A percentile compares a stretch with the other conserved stretches of the same genome.
Evolutionary conservation across 1,140 invertebrate species (phyloP).

Genomic region (Glossosoma conforme): DNA sequence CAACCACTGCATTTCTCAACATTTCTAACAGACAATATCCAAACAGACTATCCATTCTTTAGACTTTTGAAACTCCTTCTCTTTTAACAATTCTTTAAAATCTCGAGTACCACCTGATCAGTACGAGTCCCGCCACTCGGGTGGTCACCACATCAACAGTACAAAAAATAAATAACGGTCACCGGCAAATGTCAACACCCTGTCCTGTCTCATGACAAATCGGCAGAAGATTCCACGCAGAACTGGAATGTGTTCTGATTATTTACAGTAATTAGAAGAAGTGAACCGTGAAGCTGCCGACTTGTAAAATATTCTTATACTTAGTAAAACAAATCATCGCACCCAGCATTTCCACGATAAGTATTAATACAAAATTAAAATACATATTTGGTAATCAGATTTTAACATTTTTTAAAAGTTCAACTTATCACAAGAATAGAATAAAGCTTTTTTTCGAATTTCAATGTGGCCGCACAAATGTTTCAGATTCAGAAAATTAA

Average conservation of each 20-base stretch:
- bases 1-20: constrained; percentile 28
- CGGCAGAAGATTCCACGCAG: constrained; percentile 16
- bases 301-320: not conserved
- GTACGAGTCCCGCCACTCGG: not conserved
- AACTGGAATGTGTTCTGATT: constrained; percentile 20
- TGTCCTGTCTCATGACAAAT: not conserved
- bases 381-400: constrained; percentile 21
- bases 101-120: not conserved
- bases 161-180: constrained; percentile 9
- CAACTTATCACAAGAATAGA: constrained; percentile 14
- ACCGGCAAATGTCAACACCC: constrained; percentile 3
- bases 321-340: constrained; percentile 1
- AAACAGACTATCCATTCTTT: constrained; percentile 12
- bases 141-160: constrained; percentile 4
- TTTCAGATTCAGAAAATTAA: no score
- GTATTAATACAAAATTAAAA: constrained; percentile 16
- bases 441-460: no score
- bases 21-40: constrained; percentile 23
- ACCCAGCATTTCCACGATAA: constrained; percentile 2
- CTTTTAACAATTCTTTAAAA: not conserved
- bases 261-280: constrained; percentile 15
- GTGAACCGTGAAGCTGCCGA: constrained; percentile 17
- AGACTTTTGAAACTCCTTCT: constrained; percentile 2
- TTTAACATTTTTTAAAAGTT: constrained; percentile 24
- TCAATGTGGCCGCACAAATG: no score